These are phyloP conservation scores for Notoglanidium macrostoma DNA, from an alignment of 2,797 vertebrate species.

Conservation along the genomic window DNA sequence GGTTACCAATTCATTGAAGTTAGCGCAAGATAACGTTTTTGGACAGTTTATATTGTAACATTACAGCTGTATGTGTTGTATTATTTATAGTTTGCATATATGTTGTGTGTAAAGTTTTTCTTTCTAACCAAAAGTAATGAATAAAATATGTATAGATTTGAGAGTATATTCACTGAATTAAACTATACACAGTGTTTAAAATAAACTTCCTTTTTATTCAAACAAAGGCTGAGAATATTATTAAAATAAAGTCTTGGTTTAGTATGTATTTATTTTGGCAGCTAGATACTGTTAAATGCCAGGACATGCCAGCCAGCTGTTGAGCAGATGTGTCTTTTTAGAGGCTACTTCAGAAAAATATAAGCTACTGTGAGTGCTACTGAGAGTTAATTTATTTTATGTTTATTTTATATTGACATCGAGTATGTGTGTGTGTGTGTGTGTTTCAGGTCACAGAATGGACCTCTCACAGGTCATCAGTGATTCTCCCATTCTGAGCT, in stretches of 20 bases:
- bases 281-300: background rate
- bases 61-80: background rate
- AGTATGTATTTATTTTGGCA: constrained; percentile 24
- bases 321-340: constrained; percentile 18
- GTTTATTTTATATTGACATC: background rate
- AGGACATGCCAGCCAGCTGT: constrained; percentile 24
- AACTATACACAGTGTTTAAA: background rate
- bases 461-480: constrained; percentile 82
- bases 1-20: background rate
- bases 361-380: background rate
- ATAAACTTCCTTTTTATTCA: constrained; percentile 4
- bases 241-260: constrained; percentile 2
- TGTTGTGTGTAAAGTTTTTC: background rate
- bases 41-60: background rate
- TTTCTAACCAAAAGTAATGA: background rate
- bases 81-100: background rate
- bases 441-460: constrained; percentile 77
- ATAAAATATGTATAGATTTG: background rate
- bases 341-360: background rate
- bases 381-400: background rate
- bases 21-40: background rate
- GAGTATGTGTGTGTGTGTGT: constrained; percentile 37
- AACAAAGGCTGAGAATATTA: constrained; percentile 10
- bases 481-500: constrained; percentile 87
- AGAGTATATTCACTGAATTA: background rate